Evolutionary conservation across 2,113 vertebrate genomes (phyloP), one percentile per base, ranked within the genome.

Genomic region (Sylvia atricapilla): DNA sequence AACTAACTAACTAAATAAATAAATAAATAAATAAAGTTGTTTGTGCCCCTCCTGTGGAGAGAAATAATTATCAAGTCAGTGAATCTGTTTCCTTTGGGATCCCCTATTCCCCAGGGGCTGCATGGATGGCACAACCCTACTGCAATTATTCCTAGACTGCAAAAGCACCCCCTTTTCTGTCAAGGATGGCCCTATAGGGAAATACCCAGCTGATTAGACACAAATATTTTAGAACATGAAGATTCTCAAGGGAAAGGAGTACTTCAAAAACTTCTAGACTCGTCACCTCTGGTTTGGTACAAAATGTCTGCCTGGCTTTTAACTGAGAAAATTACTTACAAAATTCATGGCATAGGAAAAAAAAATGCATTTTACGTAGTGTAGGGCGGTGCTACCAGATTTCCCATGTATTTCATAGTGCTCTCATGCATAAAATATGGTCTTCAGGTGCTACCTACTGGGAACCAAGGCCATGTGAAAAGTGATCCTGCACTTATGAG

Each of bases 71-170:
- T 3, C 2, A 0, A 87, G 33, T 9, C 4, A 14, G 59, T 31
- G 19, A 79, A 73, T 44, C 39, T 30, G 20, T 24, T 30, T 53
- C 39, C 55, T 87, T 74, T 44, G 64, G 49, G 35, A 88, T 50
- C 3, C 10, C 1, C 7, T 41, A 8, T 77, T 76, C 52, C 12
- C 24, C 35, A 63, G 24, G 15, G 7, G 47, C 25, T 0, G 0
- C 7, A n/a, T 15, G 22, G 25, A 58, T 50, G 15, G 31, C 30
- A 73, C 6, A 28, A 1, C 33, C 27, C 13, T 79, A 24, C 18
- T 31, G 23, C 33, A 49, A n/a, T 56, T 59, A 47, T 18, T 72
- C 14, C 22, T 49, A 24, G 50, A 49, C 15, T 41, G 18, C 53
- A 87, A 68, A 73, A 62, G 5, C 11, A 41, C n/a, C 53, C 5